Conservation (phyloP, 2,888 invertebrate species). For the Drosophila cognata region DNA sequence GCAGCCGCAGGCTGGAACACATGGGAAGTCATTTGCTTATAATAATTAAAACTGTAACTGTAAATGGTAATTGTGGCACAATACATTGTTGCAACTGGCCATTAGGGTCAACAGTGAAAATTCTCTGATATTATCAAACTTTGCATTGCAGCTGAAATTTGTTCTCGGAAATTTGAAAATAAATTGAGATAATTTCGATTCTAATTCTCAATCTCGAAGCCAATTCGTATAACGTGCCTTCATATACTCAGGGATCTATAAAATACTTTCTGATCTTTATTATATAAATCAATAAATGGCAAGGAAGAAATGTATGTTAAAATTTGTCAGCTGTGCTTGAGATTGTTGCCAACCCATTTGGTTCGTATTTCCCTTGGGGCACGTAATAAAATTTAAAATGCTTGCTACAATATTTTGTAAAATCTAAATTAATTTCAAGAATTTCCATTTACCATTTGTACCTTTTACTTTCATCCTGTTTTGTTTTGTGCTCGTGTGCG, state of each 20-base stretch:
- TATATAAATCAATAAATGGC: neutral
- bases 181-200: neutral
- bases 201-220: neutral
- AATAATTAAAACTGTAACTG: conserved; percentile 64
- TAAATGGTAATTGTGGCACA: conserved; percentile 62
- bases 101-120: neutral
- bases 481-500: conserved; percentile 12
- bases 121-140: neutral
- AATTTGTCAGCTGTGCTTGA: neutral
- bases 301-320: too few relatives aligned
- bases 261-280: neutral
- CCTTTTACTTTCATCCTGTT: conserved; percentile 13
- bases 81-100: conserved; percentile 26
- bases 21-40: conserved; percentile 36
- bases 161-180: neutral
- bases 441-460: conserved; percentile 32
- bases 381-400: conserved; percentile 8
- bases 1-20: neutral
- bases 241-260: neutral
- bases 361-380: neutral
- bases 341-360: conserved; percentile 6
- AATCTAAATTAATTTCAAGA: conserved; percentile 58
- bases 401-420: conserved; percentile 20
- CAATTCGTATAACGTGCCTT: neutral
- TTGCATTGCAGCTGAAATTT: neutral